Base-by-base conservation (phyloP, 1,140 invertebrate genomes). In the Drosophila lini region DNA sequence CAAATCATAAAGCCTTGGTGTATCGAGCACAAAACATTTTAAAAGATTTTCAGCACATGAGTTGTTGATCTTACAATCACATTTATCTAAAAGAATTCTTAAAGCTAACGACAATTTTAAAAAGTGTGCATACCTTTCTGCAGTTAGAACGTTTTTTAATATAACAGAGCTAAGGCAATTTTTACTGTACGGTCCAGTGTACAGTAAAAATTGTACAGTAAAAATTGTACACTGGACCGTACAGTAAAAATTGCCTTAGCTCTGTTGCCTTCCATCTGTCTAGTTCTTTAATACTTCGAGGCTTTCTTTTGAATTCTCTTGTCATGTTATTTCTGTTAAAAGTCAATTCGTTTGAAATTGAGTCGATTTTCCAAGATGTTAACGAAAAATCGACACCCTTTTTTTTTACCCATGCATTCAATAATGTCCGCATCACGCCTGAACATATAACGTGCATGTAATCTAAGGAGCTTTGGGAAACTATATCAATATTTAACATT, bases 261-360 rank as follows among this genome's bases (percentile, higher is more conserved):
- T 78, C 75, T 42, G 61, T 74, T 55, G 76, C 70, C 48, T 78
- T 78, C 61, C 60, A 79, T 56, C 76, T 78, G 19, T 69, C 70
- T 41, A 69, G 40, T 3, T 78, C 50, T 57, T 69, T 69, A 32
- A 74, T 4, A 13, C 36, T 36, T 13, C 36, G 36, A 38, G 36
- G 36, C 15, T 38, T 38, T 13, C 36, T 38, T 15, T 38, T 38
- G 13, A 38, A 38, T 5, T 38, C 36, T 5, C 36, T 38, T 4
- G 36, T 1, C 15, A 38, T 5, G 5, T 5, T 15, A 15, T 38
- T 38, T 6, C 13, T 15, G 3, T 38, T 38, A 5, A 38, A 15
- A 38, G 3, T 4, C 5, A 38, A 38, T 13, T 38, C 13, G 0
- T 38, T 15, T 7, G 36, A n/a, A 7, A 40, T 40, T 3, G 15